A percentile compares a stretch with the other conserved stretches of the same genome.
Conservation (phyloP, 2,797 vertebrate genomes). For the Rhabdomys pumilio region DNA sequence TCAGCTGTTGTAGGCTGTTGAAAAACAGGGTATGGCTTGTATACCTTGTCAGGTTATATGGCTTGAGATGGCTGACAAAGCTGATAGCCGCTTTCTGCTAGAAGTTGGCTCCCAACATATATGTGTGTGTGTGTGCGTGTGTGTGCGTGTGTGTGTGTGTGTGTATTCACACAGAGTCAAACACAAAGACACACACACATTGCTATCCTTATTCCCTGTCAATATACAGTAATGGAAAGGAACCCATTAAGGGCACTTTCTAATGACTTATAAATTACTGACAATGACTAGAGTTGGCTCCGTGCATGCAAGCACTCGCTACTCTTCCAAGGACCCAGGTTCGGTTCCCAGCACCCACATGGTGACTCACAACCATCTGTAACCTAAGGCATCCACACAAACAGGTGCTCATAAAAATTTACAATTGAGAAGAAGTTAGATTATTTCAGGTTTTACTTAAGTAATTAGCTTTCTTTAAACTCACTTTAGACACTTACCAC, state of each 20-base stretch:
- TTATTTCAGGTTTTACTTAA: slow-evolving; percentile 18
- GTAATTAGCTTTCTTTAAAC: slow-evolving; percentile 61
- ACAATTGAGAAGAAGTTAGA: background rate
- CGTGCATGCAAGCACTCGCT: background rate
- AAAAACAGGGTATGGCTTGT: too few species aligned
- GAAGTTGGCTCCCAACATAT: too few species aligned
- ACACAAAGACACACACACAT: too few species aligned
- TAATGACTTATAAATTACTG: slow-evolving; percentile 6
- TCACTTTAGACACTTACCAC: slow-evolving; percentile 71
- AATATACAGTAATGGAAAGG: background rate
- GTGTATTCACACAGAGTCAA: background rate
- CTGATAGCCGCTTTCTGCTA: too few species aligned
- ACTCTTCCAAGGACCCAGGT: background rate
- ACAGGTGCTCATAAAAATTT: background rate
- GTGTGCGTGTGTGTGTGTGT: too few species aligned
- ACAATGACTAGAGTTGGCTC: background rate
- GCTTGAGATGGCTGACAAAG: too few species aligned
- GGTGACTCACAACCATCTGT: background rate
- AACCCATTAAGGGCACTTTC: slow-evolving; percentile 16
- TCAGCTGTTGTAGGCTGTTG: too few species aligned
- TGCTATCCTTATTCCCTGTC: slow-evolving; percentile 1
- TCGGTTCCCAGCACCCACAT: background rate
- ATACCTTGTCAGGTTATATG: too few species aligned
- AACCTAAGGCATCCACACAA: background rate
- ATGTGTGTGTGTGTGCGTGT: too few species aligned